A percentile compares a stretch with the other conserved stretches of the same genome.
Evolutionary conservation across 2,113 vertebrate species (phyloP).

Genomic region (Rhizomys pruinosus): DNA sequence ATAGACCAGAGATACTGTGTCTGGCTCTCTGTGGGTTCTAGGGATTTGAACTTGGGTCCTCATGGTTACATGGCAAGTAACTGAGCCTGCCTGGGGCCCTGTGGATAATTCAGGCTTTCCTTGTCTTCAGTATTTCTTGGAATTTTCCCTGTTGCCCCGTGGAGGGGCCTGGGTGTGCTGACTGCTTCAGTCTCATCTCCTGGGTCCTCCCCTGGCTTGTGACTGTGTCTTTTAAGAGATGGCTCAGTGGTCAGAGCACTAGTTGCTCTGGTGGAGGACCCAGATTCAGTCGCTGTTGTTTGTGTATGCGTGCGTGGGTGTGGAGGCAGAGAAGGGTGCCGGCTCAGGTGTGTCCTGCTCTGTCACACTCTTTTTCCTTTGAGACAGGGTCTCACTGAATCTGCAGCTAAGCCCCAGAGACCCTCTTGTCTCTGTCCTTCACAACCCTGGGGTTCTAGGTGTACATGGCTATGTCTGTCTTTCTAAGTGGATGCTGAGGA

Average conservation of each 20-base stretch:
- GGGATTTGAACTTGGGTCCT: not conserved
- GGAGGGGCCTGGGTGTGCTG: not conserved
- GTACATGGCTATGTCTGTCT: not conserved
- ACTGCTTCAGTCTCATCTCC: not conserved
- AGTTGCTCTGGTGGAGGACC: no score
- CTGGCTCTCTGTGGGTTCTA: not conserved
- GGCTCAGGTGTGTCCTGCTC: not conserved
- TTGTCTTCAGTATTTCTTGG: not conserved
- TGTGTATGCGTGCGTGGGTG: no score
- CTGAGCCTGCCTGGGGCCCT: not conserved
- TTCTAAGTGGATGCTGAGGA: rapidly evolving
- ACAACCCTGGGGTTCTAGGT: not conserved
- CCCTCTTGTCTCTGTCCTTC: not conserved
- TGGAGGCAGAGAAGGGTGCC: not conserved
- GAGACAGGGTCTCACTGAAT: not conserved
- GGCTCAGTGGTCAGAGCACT: no score
- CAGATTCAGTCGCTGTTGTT: no score
- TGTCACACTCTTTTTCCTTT: not conserved
- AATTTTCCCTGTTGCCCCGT: not conserved
- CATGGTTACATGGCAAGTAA: not conserved
- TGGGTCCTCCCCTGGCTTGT: not conserved
- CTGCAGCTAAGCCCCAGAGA: not conserved
- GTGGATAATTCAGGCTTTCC: not conserved
- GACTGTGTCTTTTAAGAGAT: no score
- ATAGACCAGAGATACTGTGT: not conserved